Percentiles rank a stretch among this genome's conserved stretches.
Evolutionary conservation across 2,113 vertebrate species (phyloP).

Genomic region (Heterochromis multidens): DNA sequence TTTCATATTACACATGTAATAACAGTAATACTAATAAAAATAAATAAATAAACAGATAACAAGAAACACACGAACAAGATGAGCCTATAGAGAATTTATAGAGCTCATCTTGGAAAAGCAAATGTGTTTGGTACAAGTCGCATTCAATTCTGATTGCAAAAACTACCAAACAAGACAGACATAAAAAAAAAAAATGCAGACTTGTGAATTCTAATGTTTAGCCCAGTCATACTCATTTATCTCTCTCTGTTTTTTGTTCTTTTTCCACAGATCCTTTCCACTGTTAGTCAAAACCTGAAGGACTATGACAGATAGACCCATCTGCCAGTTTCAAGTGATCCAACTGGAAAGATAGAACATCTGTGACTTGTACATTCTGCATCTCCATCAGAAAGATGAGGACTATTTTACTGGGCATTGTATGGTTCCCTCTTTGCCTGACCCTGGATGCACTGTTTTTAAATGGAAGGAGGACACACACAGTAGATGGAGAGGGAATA

Average conservation of each 20-base stretch:
- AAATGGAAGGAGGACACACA: slow-evolving; percentile 1
- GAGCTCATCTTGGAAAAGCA: too few relatives aligned
- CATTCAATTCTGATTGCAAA: too few relatives aligned
- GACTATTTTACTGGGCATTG: slow-evolving; percentile 77
- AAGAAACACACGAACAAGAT: too few relatives aligned
- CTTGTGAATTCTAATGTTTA: background rate
- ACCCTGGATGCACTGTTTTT: slow-evolving; percentile 71
- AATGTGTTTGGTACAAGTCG: too few relatives aligned
- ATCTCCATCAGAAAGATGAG: slow-evolving; percentile 74
- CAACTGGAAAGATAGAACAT: slow-evolving; percentile 56
- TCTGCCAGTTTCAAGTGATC: slow-evolving; percentile 12
- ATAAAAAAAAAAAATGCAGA: too few relatives aligned
- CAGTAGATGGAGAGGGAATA: background rate
- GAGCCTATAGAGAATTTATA: too few relatives aligned
- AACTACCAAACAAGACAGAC: too few relatives aligned
- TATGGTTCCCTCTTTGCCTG: slow-evolving; percentile 80
- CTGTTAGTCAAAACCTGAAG: background rate
- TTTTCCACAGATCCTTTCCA: slow-evolving; percentile 27
- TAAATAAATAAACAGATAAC: too few relatives aligned
- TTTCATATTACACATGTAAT: too few relatives aligned
- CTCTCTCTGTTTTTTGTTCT: background rate
- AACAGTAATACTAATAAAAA: too few relatives aligned
- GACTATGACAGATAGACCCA: slow-evolving; percentile 50
- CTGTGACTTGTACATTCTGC: background rate
- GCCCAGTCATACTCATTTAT: background rate